phyloP scores from a whole-genome alignment of 2,113 vertebrate genomes.

The Hemicordylus capensis region DNA sequence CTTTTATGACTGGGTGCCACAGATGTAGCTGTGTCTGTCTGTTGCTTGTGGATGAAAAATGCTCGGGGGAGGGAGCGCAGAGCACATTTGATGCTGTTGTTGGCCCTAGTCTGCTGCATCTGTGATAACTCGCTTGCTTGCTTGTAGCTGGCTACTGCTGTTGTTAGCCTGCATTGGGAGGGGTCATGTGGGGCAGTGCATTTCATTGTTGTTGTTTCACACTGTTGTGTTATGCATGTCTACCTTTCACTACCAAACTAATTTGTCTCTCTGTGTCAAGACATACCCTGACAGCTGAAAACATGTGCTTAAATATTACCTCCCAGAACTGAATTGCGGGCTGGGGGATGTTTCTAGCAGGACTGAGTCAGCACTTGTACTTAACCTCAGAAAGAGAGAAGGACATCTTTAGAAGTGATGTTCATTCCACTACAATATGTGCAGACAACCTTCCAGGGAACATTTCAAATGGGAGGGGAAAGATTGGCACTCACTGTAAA shows the following conservation, averaged over 20 bases:
- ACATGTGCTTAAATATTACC: background rate
- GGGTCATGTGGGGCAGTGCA: no score
- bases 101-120: no score
- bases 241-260: slow-evolving; percentile 49
- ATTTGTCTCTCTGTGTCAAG: slow-evolving; percentile 37
- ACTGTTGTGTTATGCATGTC: no score
- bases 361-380: slow-evolving; percentile 28
- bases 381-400: background rate
- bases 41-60: no score
- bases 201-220: no score
- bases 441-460: background rate
- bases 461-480: background rate
- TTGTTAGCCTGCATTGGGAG: no score
- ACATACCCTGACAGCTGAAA: slow-evolving; percentile 38
- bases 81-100: no score
- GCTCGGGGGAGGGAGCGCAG: no score
- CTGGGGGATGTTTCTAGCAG: background rate
- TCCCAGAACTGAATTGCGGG: background rate
- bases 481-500: background rate
- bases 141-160: no score
- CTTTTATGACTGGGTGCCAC: no score
- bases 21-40: no score
- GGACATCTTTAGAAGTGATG: background rate
- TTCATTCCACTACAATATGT: background rate
- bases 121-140: no score